phyloP scores from a whole-genome alignment of 2,113 vertebrate species.

The Corvus hawaiiensis region DNA sequence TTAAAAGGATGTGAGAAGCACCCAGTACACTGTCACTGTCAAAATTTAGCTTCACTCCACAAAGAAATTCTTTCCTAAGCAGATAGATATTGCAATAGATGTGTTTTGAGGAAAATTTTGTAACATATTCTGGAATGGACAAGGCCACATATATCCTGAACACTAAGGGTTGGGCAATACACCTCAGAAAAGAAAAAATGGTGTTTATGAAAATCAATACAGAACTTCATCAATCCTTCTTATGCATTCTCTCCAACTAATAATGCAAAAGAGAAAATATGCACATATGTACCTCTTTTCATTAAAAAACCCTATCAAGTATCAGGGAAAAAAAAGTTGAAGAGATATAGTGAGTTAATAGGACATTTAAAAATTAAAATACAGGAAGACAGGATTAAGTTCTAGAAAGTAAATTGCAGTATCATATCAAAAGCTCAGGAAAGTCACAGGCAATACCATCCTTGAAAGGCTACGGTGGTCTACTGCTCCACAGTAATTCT shows the following conservation, averaged over 20 bases:
- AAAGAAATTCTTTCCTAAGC: not conserved
- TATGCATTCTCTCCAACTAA: not conserved
- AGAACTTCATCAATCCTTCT: not conserved
- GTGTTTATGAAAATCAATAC: not conserved
- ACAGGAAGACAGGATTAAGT: not conserved
- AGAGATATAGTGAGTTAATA: fast-evolving
- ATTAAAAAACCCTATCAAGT: not conserved
- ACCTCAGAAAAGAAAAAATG: not conserved
- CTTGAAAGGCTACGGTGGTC: not conserved
- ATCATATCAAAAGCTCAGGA: not conserved
- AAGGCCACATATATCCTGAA: not conserved
- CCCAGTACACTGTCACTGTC: not conserved
- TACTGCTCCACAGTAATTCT: not conserved
- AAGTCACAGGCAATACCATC: not conserved
- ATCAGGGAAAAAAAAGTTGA: not conserved
- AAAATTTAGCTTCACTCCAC: not conserved
- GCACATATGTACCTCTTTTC: not conserved
- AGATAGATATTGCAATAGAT: not conserved
- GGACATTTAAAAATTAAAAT: not conserved
- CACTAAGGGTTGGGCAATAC: not conserved
- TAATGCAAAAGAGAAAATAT: not conserved
- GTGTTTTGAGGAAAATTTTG: not conserved
- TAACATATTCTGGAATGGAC: fast-evolving
- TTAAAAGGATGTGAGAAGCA: not conserved
- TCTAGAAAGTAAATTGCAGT: not conserved